Conservation (phyloP, 2,888 invertebrate species). For the Metalampra italica region DNA sequence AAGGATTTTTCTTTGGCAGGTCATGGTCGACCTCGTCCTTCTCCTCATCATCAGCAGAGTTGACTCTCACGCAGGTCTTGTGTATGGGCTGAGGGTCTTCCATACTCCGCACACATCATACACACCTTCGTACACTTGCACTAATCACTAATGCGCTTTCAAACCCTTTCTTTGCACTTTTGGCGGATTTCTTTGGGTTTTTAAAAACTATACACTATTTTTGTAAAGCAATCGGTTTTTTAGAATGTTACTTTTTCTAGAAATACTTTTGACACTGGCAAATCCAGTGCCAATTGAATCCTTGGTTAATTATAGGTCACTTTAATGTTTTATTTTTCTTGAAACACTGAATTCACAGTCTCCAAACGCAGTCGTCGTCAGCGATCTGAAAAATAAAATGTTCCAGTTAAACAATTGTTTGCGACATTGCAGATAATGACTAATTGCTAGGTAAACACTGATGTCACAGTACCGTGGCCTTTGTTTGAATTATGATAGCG, state of each 20-base stretch:
- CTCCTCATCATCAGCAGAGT: slow-evolving; percentile 66
- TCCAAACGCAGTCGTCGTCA: not conserved
- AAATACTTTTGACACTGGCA: too few relatives aligned
- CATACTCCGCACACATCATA: slow-evolving; percentile 71
- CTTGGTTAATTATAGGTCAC: too few relatives aligned
- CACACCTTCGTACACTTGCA: slow-evolving; percentile 23
- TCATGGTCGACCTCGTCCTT: slow-evolving; percentile 66
- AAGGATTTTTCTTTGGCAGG: slow-evolving; percentile 65
- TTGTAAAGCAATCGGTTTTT: not conserved
- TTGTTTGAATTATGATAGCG: not conserved
- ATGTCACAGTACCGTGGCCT: slow-evolving; percentile 10
- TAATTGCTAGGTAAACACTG: slow-evolving; percentile 14
- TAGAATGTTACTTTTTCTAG: too few relatives aligned
- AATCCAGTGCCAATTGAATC: too few relatives aligned
- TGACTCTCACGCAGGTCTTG: slow-evolving; percentile 69
- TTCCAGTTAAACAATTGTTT: slow-evolving; percentile 15
- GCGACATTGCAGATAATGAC: slow-evolving; percentile 21
- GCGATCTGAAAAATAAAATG: slow-evolving; percentile 24
- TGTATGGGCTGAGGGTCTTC: slow-evolving; percentile 60
- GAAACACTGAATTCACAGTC: not conserved
- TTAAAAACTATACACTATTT: not conserved
- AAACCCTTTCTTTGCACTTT: not conserved
- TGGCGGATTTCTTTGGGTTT: not conserved
- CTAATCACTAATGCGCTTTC: not conserved
- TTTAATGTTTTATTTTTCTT: too few relatives aligned